Evolutionary conservation across 2,797 vertebrate species (phyloP), one percentile per base, ranked within the genome.

Genomic region (Hoplostethus mediterraneus): DNA sequence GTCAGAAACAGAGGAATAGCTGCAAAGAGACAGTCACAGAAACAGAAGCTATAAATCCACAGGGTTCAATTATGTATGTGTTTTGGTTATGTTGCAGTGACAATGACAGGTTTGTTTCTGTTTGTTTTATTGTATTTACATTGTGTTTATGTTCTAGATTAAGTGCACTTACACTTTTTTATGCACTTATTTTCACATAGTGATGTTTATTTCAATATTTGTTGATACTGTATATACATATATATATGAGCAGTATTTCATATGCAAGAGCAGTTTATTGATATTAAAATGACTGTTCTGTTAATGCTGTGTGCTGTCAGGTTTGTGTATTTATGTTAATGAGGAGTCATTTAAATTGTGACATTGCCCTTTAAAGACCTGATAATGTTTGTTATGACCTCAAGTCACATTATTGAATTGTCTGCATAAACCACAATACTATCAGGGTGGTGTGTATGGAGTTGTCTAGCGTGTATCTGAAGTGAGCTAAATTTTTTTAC

Each of bases 311-410:
- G 6, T 42, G 11, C 16, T 12, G 36, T 64, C 36, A 53, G 49
- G 49, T 44, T 16, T 40, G 62, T 64, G 33, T 54, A n/a, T 13
- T 30, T 42, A 54, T 51, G 16, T 40, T n/a, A n/a, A n/a, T n/a
- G n/a, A n/a, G 3, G 33, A 36, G 33, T 6, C 3, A 36, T 40
- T 40, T 40, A 61, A n/a, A 6, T 21, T 21, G 51, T 53, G 51
- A 30, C 53, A 21, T 53, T 21, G 28, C 53, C 30, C 53, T 55
- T 55, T 55, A 55, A 33, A 33, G 28, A 12, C 52, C 4, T 1
- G 2, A 54, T 6, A 54, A 1, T 51, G 28, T 54, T 54, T 54
- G 4, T 30, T 33, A 31, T 28, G 21, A 31, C 53, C 30, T 1
- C 9, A 16, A 56, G 6, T 4, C 30, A 36, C 54, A n/a, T 6